Evolutionary conservation across 2,113 vertebrate genomes (phyloP).

Genomic region (Setophaga coronata): DNA sequence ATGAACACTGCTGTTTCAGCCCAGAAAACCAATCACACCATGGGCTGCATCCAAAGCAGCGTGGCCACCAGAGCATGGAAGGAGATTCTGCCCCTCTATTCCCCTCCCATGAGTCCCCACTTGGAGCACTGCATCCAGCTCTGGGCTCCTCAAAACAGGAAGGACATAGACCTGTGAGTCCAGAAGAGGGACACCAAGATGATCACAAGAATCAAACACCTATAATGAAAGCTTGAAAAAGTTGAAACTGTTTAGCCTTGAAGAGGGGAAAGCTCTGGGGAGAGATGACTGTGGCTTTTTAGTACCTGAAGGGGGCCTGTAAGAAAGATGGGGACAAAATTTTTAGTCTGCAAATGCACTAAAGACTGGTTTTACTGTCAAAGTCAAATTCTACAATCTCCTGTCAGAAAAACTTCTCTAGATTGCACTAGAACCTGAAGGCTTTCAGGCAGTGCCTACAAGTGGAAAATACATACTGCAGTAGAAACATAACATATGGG

Average conservation of each 20-base stretch:
- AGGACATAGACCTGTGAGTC: not conserved
- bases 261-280: not conserved
- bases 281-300: not conserved
- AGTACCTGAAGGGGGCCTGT: not conserved
- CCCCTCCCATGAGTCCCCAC: not conserved
- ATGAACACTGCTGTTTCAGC: not conserved
- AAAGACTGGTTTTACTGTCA: not conserved
- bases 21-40: not conserved
- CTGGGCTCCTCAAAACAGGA: not conserved
- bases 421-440: not conserved
- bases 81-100: not conserved
- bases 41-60: not conserved
- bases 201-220: not conserved
- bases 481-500: not conserved
- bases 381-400: not conserved
- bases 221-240: not conserved
- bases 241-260: not conserved
- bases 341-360: not conserved
- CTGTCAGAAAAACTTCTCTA: not conserved
- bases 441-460: not conserved
- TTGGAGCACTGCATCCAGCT: not conserved
- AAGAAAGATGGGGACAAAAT: not conserved
- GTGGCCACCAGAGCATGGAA: not conserved
- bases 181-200: not conserved
- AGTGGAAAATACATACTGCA: not conserved